Conservation (phyloP, 2,113 vertebrate genomes). For the Sinocyclocheilus rhinocerous region DNA sequence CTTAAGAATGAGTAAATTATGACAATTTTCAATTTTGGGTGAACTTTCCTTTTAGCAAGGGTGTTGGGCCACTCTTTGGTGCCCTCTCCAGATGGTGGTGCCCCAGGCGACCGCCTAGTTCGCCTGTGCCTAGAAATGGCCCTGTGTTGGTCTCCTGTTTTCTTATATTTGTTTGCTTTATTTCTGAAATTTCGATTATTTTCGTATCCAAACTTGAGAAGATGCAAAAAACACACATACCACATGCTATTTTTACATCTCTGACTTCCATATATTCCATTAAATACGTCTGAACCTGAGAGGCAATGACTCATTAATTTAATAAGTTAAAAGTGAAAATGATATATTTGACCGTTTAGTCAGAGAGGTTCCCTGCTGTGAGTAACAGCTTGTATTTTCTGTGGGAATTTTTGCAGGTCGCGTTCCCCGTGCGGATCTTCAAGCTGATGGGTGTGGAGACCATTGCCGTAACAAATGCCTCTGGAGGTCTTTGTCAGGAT, state of each 20-base stretch:
- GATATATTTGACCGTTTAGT: not conserved
- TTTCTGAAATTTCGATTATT: not conserved
- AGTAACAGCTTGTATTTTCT: not conserved
- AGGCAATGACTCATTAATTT: not conserved
- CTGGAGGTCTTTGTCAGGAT: constrained; percentile 72
- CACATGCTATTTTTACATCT: not conserved
- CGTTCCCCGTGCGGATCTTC: constrained; percentile 72
- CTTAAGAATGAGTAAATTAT: no score
- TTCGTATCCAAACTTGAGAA: not conserved
- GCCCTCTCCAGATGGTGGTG: no score
- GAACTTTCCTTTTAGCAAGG: no score
- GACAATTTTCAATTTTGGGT: no score
- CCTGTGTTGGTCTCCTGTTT: no score
- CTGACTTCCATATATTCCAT: not conserved
- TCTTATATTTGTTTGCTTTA: not conserved
- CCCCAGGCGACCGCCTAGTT: no score
- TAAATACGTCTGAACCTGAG: not conserved
- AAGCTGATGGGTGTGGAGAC: constrained; percentile 73
- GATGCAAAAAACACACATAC: not conserved
- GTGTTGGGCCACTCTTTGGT: no score
- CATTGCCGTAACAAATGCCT: constrained; percentile 72
- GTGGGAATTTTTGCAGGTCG: constrained; percentile 61
- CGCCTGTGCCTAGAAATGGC: no score
- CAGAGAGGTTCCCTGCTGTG: not conserved
- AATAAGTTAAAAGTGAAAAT: not conserved